These are phyloP conservation scores for Pygmarrhopalites habei DNA, from an alignment of 1,140 invertebrate species.

Conservation along the genomic window DNA sequence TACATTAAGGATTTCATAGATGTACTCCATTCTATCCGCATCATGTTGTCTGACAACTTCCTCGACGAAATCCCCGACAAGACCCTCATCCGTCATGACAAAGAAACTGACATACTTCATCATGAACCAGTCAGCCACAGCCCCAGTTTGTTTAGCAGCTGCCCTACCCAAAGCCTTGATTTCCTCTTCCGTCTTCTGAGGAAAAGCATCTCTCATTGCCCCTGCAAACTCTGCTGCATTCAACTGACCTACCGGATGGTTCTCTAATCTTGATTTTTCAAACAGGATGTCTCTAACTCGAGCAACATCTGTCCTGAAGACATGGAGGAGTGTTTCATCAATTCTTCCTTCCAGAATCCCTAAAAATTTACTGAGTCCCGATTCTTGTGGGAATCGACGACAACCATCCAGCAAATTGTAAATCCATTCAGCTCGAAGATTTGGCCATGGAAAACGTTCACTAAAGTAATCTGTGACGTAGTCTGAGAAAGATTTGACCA, in stretches of 20 bases:
- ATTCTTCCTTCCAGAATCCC: conserved; percentile 7
- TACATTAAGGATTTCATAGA: conserved; percentile 15
- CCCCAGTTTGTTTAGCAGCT: conserved; percentile 16
- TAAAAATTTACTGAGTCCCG: conserved; percentile 6
- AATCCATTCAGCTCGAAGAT: conserved; percentile 18
- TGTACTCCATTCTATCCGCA: conserved; percentile 9
- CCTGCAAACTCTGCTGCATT: not conserved
- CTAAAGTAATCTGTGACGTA: conserved; percentile 22
- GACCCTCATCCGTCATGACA: conserved; percentile 24
- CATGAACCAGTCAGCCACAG: not conserved
- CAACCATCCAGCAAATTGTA: conserved; percentile 27
- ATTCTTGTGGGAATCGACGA: not conserved
- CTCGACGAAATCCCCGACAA: conserved; percentile 19
- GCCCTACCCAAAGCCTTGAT: not conserved
- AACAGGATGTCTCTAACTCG: conserved; percentile 15
- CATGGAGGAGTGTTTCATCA: conserved; percentile 23
- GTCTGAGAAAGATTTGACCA: conserved; percentile 5
- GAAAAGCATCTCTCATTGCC: conserved; percentile 7
- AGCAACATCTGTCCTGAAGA: conserved; percentile 11
- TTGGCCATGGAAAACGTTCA: not conserved
- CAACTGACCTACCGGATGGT: conserved; percentile 6
- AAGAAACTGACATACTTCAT: conserved; percentile 20
- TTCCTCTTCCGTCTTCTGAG: conserved; percentile 14
- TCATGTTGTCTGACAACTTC: conserved; percentile 17
- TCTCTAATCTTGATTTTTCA: conserved; percentile 6